Percentiles rank a stretch among this genome's conserved stretches.
Conservation (phyloP, 2,888 invertebrate species). For the Thecophora atra region DNA sequence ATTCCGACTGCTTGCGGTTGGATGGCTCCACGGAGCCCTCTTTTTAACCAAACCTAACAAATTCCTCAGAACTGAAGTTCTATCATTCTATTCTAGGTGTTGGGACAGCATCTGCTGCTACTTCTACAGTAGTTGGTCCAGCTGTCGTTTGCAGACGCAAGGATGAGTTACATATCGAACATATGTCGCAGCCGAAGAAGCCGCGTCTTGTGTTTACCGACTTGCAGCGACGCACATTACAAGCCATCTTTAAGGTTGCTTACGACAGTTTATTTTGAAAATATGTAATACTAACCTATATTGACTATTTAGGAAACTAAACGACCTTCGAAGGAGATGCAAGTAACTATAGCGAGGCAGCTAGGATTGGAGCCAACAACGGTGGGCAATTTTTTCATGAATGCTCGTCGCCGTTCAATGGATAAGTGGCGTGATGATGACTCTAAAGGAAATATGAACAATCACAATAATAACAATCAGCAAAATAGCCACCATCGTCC, state of each 20-base stretch:
- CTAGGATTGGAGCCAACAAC: slow-evolving; percentile 96
- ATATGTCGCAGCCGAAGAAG: slow-evolving; percentile 95
- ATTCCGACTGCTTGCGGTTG: too few relatives aligned
- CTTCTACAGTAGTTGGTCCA: slow-evolving; percentile 20
- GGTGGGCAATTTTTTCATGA: slow-evolving; percentile 99
- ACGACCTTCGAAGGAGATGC: slow-evolving; percentile 99
- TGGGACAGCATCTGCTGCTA: slow-evolving; percentile 28
- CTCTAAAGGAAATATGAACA: slow-evolving; percentile 48
- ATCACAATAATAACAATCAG: slow-evolving; percentile 29
- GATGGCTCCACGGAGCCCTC: too few relatives aligned
- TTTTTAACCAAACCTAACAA: too few relatives aligned
- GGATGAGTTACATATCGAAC: slow-evolving; percentile 87
- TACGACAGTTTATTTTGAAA: not conserved
- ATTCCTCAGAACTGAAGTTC: not conserved
- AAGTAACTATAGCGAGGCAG: slow-evolving; percentile 97
- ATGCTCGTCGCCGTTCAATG: slow-evolving; percentile 96
- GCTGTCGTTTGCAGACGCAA: slow-evolving; percentile 92
- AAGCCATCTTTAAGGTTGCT: slow-evolving; percentile 99
- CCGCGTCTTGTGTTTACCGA: slow-evolving; percentile 99
- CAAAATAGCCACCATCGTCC: slow-evolving; percentile 35
- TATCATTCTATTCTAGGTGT: slow-evolving; percentile 37
- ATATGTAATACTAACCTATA: slow-evolving; percentile 3
- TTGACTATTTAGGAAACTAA: slow-evolving; percentile 84
- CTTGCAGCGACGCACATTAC: slow-evolving; percentile 99
- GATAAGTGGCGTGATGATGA: slow-evolving; percentile 99